Evolutionary conservation across 2,888 invertebrate genomes (phyloP).

Genomic region (Camponotus fellah): DNA sequence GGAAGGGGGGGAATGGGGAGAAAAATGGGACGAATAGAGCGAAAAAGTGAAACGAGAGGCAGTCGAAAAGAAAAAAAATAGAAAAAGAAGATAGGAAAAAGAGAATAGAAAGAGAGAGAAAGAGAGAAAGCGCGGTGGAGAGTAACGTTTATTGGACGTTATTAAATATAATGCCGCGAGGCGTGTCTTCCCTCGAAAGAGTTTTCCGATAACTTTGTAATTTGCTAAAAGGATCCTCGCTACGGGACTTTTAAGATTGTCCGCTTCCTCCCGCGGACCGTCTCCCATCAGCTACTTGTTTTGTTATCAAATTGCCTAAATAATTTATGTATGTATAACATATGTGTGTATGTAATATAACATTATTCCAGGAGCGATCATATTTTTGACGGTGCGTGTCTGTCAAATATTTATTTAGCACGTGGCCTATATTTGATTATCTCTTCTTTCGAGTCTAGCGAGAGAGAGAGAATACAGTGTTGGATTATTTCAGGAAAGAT

Average conservation of each 20-base stretch:
- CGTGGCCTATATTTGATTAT: background rate
- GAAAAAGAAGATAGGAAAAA: background rate
- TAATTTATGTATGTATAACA: conserved; percentile 41
- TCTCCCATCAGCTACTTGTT: conserved; percentile 62
- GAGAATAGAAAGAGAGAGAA: background rate
- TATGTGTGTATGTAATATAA: background rate
- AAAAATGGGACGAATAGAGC: background rate
- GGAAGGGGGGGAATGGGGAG: background rate
- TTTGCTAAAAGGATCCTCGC: conserved; percentile 79
- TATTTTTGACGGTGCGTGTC: background rate
- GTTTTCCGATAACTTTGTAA: conserved; percentile 81
- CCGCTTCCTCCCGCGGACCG: conserved; percentile 54
- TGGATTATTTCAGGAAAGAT: background rate
- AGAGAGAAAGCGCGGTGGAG: conserved; percentile 44
- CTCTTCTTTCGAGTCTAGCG: background rate
- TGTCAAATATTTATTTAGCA: background rate
- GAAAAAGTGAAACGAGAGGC: background rate
- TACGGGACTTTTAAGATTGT: conserved; percentile 73
- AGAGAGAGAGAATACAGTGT: background rate
- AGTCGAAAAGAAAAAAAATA: conserved; percentile 21
- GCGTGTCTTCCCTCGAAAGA: conserved; percentile 76
- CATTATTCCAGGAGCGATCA: background rate
- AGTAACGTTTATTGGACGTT: conserved; percentile 80
- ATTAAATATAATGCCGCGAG: conserved; percentile 81
- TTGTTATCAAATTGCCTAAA: conserved; percentile 62